Base-by-base conservation (phyloP, 92 coral and sea anemone species). In the Virgularia gustaviana region DNA sequence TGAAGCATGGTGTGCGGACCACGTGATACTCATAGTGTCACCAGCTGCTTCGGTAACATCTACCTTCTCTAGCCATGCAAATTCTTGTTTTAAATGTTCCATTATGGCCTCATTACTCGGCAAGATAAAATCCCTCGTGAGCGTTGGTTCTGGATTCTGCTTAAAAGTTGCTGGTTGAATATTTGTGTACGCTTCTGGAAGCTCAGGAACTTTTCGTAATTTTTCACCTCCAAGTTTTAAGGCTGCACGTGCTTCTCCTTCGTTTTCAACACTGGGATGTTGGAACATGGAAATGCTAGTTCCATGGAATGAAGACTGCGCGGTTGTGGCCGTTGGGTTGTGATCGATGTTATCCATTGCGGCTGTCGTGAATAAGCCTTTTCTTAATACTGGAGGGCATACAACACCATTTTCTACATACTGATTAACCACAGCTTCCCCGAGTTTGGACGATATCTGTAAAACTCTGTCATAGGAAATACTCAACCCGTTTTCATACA, bases 291-390 rank as follows among this genome's bases (percentile, higher is more conserved):
- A 63, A 49, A 74, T 71, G 10, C 75, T 79, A 16, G 79, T 83
- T 24, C 87, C 75, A 49, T 83, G 81, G 60, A 76, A 83, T 12
- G 88, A 78, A 56, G 68, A 80, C 22, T 60, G 70, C 23, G 82
- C 82, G 49, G 83, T 83, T 30, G 70, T 68, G 15, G 87, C 72
- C 58, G 72, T 84, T 65, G 88, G 80, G 53, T 79, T 84, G 78
- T 84, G 88, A 63, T 74, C 85, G 13, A 80, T 75, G 53, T 75
- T 80, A 79, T 85, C 85, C 37, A 83, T 84, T 32, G 77, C 70
- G 25, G 72, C 85, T 55, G 85, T 80, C 7, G 85, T 79, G 62
- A 85, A 80, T 68, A 80, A 66, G 30, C 78, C 65, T 16, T 53
- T 72, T 54, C 51, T 72, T n/a, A 71, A 55, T 72, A 77, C 78